phyloP scores from a whole-genome alignment of 2,888 invertebrate species.

The Nebria salina region DNA sequence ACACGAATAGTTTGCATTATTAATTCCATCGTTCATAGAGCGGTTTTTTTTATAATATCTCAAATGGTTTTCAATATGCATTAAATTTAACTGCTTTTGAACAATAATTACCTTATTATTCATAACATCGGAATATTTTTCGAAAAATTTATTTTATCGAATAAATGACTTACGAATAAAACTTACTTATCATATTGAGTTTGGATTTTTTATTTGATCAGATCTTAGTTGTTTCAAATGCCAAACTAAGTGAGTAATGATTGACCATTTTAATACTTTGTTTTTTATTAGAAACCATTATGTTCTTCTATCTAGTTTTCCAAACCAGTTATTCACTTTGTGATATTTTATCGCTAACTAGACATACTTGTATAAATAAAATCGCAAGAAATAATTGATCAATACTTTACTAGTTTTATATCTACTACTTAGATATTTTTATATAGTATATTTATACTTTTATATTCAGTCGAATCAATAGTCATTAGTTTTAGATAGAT shows the following conservation, averaged over 20 bases:
- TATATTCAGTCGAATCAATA: not conserved
- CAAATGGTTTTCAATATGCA: not conserved
- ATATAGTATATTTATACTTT: not conserved
- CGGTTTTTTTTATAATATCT: not conserved
- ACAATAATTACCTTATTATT: no score
- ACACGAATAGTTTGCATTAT: not conserved
- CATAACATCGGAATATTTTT: no score
- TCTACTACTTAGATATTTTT: not conserved
- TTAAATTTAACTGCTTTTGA: no score
- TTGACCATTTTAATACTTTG: not conserved
- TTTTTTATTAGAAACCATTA: not conserved
- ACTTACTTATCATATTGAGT: no score
- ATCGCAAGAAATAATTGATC: not conserved
- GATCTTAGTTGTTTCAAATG: not conserved
- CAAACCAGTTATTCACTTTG: not conserved
- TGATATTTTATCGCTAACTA: not conserved
- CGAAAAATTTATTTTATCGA: no score
- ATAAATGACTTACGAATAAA: no score
- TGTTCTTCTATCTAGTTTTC: not conserved
- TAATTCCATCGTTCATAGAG: not conserved
- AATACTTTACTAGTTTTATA: not conserved
- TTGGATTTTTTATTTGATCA: not conserved
- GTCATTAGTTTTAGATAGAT: not conserved
- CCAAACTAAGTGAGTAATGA: not conserved
- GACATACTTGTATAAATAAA: not conserved